Conservation (phyloP, 2,888 invertebrate species). For the Lycia hirtaria region DNA sequence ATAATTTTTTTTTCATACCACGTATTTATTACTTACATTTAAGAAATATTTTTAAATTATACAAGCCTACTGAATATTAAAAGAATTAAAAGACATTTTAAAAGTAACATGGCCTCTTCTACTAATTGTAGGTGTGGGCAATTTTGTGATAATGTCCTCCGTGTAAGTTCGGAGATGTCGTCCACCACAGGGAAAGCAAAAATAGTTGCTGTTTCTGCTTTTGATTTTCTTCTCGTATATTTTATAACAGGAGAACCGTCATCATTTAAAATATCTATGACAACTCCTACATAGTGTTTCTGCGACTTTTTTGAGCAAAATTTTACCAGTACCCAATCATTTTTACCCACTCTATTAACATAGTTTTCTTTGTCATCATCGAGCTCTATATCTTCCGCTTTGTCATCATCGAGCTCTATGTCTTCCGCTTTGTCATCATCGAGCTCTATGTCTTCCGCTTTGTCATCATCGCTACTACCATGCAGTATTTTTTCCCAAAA, state of each 20-base stretch:
- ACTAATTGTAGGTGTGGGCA: constrained; percentile 25
- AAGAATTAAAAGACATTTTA: constrained; percentile 31
- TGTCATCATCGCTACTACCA: constrained; percentile 22
- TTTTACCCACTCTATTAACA: constrained; percentile 17
- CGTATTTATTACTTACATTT: constrained; percentile 1
- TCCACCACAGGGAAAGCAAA: constrained; percentile 25
- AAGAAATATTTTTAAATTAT: constrained; percentile 17
- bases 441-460: constrained; percentile 14
- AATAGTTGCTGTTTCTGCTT: constrained; percentile 25
- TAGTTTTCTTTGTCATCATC: constrained; percentile 25
- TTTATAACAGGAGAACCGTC: constrained; percentile 26
- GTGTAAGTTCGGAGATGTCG: constrained; percentile 26
- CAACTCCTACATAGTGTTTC: constrained; percentile 26
- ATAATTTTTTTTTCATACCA: constrained; percentile 9
- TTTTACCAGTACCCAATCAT: constrained; percentile 29
- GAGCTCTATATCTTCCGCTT: constrained; percentile 15
- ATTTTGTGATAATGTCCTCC: constrained; percentile 26
- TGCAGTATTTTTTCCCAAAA: constrained; percentile 21
- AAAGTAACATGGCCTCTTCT: constrained; percentile 31
- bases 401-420: constrained; percentile 20
- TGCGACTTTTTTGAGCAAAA: constrained; percentile 26
- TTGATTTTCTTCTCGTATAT: constrained; percentile 29
- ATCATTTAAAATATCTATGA: constrained; percentile 24
- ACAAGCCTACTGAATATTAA: constrained; percentile 24
- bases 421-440: constrained; percentile 27